A percentile compares a stretch with the other conserved stretches of the same genome.
Evolutionary conservation across 2,113 vertebrate species (phyloP).

Genomic region (Panthera tigris): DNA sequence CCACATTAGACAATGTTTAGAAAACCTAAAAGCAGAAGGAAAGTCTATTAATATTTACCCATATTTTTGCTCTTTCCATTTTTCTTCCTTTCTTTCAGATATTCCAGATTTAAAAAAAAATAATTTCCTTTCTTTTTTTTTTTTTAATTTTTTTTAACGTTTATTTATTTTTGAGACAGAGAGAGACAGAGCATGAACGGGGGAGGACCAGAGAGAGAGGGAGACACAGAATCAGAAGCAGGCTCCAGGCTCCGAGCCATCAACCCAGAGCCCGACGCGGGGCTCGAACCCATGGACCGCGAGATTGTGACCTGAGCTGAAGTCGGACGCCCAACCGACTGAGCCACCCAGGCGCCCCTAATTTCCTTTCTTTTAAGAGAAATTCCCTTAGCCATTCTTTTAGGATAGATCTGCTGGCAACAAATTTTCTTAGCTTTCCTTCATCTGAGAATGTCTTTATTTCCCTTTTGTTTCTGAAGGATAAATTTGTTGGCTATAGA

Average conservation of each 20-base stretch:
- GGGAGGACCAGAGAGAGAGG: too few species aligned
- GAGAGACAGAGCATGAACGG: too few species aligned
- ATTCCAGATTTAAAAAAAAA: background rate
- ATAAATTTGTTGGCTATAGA: background rate
- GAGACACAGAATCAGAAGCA: too few species aligned
- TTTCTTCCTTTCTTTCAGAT: background rate
- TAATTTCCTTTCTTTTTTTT: conserved; percentile 16
- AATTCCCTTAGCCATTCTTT: background rate
- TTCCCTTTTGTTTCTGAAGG: background rate
- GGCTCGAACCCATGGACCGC: too few species aligned
- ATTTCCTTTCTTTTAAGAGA: conserved; percentile 20
- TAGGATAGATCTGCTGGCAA: background rate
- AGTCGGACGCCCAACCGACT: too few species aligned
- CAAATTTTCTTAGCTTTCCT: background rate
- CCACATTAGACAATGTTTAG: background rate
- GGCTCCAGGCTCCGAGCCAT: too few species aligned
- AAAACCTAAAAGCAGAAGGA: background rate
- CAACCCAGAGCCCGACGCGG: too few species aligned
- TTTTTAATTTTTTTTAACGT: background rate
- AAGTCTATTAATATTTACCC: background rate
- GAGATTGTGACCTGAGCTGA: too few species aligned
- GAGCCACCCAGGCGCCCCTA: too few species aligned
- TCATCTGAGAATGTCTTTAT: background rate
- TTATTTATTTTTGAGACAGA: too few species aligned
- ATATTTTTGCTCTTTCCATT: background rate